Conservation (phyloP, 2,888 invertebrate genomes). For the Chalcosyrphus nemorum region DNA sequence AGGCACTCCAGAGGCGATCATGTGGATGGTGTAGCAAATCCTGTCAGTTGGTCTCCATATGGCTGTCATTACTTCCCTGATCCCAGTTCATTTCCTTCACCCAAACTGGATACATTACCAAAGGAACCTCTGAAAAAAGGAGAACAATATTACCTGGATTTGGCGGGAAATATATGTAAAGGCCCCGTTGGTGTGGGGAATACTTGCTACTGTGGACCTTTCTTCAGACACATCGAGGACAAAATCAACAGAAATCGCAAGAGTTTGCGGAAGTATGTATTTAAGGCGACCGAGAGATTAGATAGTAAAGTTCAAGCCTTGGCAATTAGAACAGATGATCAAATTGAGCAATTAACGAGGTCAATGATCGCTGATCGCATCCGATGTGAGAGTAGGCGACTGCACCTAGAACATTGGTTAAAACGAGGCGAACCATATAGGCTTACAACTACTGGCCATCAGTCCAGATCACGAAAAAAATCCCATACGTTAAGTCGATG, state of each 20-base stretch:
- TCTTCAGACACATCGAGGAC: conserved; percentile 94
- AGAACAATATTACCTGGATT: conserved; percentile 96
- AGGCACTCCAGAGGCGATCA: conserved; percentile 81
- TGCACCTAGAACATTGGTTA: conserved; percentile 88
- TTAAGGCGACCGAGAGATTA: conserved; percentile 90
- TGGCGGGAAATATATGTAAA: conserved; percentile 97
- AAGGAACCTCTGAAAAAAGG: conserved; percentile 92
- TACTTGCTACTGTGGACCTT: conserved; percentile 95
- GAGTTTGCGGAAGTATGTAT: conserved; percentile 85
- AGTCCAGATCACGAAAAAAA: conserved; percentile 84
- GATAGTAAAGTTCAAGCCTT: conserved; percentile 91
- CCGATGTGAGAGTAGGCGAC: conserved; percentile 84
- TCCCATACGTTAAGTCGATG: conserved; percentile 86
- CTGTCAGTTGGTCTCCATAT: conserved; percentile 91
- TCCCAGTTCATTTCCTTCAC: conserved; percentile 91
- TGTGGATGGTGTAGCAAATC: conserved; percentile 78
- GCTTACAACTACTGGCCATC: conserved; percentile 83
- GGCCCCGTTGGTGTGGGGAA: conserved; percentile 97
- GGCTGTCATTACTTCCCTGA: conserved; percentile 96
- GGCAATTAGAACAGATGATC: conserved; percentile 88
- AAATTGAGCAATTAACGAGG: conserved; percentile 87
- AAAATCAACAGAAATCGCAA: conserved; percentile 88
- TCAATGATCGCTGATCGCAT: conserved; percentile 80
- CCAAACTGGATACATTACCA: conserved; percentile 92
- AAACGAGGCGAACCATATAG: conserved; percentile 86